Base-by-base conservation (phyloP, 2,888 invertebrate species). In the Perdita meconis region DNA sequence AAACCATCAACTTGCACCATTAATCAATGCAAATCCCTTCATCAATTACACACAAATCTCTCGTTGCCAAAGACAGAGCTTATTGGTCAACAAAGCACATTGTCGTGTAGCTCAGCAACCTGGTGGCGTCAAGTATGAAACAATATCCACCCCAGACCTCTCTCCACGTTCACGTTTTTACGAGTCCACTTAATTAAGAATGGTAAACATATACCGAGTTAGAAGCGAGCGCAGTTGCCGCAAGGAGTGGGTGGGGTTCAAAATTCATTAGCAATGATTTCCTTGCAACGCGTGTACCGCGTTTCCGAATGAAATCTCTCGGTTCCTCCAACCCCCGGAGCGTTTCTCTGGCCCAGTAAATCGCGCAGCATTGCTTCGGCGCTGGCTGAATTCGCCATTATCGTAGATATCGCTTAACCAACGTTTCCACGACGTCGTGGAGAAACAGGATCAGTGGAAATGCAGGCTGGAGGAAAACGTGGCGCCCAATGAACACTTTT, bases 361-460 rank as follows among this genome's bases (percentile, higher is more conserved):
- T 69, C 51, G 69, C 47, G 16, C 30, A n/a, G 22, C 40, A 30
- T 8, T n/a, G 47, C 13, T 55, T 38, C 36, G 16, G 66, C 22
- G n/a, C 26, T 36, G n/a, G 42, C 16, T 47, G 55, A 40, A 24
- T 8, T 57, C 51, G 34, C 67, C 42, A 26, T 77, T 67, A 77
- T 79, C 74, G 67, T 66, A 69, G 56, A 74, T 68, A 76, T 66
- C 51, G 59, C 24, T 76, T 72, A 60, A 40, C 64, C 67, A 36
- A 44, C 50, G 42, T 63, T 76, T 56, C 57, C 59, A n/a, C 30
- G 4, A 12, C 34, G 16, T 0, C 55, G 55, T 2, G 65, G 12
- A 51, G 55, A 42, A 47, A 53, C 40, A 22, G 53, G 16, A 13
- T 13, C 12, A 12, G 26, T 16, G 16, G 1, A 26, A 56, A n/a